A percentile compares a stretch with the other conserved stretches of the same genome.
phyloP scores from a whole-genome alignment of 2,113 vertebrate genomes.

The Lagopus leucura region DNA sequence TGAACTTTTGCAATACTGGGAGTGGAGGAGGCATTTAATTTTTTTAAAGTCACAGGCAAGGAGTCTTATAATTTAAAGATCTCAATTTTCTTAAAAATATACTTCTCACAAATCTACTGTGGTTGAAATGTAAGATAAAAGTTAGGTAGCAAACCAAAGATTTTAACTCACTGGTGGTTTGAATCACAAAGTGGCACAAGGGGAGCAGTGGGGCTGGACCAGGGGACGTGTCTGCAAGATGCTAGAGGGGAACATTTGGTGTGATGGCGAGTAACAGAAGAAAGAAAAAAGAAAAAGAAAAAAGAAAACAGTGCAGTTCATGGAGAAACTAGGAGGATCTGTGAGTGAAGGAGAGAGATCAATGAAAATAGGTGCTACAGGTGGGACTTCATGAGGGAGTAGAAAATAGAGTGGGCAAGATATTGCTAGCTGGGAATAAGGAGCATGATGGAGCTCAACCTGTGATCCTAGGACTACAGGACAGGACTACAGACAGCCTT shows the following conservation, averaged over 20 bases:
- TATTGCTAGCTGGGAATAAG: background rate
- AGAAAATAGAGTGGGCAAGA: background rate
- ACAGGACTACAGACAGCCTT: background rate
- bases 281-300: background rate
- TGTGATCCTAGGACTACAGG: background rate
- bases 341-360: background rate
- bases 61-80: background rate
- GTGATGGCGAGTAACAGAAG: background rate
- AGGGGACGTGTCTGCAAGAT: background rate
- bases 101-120: background rate
- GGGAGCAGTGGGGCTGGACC: background rate
- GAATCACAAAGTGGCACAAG: background rate
- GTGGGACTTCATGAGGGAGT: background rate
- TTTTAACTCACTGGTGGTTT: background rate
- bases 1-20: background rate
- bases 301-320: accelerated
- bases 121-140: background rate
- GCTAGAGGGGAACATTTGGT: background rate
- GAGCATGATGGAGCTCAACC: background rate
- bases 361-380: background rate
- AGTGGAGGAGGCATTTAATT: background rate
- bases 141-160: background rate
- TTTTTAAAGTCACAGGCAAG: background rate
- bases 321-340: background rate
- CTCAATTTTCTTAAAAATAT: background rate